Conservation (phyloP, 2,888 invertebrate genomes). For the Yponomeuta evonymella region DNA sequence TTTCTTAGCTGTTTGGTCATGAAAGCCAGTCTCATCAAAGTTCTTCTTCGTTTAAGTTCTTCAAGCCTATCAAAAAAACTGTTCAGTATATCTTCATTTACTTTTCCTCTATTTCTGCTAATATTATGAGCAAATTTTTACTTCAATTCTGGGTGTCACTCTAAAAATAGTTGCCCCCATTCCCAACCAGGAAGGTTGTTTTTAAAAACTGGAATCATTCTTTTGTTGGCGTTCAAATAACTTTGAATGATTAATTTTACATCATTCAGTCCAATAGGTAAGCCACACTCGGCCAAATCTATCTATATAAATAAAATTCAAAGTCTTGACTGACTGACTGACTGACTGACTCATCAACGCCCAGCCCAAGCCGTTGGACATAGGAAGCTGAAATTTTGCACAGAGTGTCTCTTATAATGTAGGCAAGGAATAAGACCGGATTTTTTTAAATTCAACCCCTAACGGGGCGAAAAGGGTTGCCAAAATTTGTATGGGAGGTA, state of each 20-base stretch:
- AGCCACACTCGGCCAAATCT: no score
- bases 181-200: slow-evolving; percentile 23
- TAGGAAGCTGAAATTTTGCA: no score
- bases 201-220: slow-evolving; percentile 23
- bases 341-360: no score
- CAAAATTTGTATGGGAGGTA: no score
- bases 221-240: slow-evolving; percentile 20
- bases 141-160: slow-evolving; percentile 21
- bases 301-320: no score
- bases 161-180: slow-evolving; percentile 22
- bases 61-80: slow-evolving; percentile 8
- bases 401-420: no score
- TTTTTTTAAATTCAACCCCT: no score
- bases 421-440: no score
- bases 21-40: slow-evolving; percentile 27
- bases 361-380: no score
- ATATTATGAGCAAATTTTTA: slow-evolving; percentile 15
- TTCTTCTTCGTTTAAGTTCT: no score
- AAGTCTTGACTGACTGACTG: no score
- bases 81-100: slow-evolving; percentile 5
- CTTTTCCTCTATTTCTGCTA: slow-evolving; percentile 6
- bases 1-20: slow-evolving; percentile 26
- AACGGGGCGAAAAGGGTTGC: no score
- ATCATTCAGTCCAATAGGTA: slow-evolving; percentile 18
- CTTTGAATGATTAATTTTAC: slow-evolving; percentile 1